Conservation (phyloP, 1,140 invertebrate genomes). For the Scaptomyza montana region DNA sequence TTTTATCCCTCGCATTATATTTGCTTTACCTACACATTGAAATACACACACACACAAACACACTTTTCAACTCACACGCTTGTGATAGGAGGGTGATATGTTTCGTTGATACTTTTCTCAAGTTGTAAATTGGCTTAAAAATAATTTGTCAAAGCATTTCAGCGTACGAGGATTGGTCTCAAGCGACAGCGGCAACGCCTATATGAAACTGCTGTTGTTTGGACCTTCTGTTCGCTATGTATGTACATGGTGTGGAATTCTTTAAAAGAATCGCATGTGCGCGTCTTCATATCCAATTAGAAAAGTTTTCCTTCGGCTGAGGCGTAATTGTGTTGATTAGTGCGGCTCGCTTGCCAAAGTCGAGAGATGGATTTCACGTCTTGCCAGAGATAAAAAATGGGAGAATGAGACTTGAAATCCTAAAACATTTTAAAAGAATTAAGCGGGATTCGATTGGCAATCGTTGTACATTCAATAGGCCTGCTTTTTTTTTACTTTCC, state of each 20-base stretch:
- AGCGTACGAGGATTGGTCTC: slow-evolving; percentile 39
- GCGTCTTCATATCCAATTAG: slow-evolving; percentile 82
- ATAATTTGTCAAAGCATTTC: slow-evolving; percentile 83
- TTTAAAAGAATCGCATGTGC: slow-evolving; percentile 80
- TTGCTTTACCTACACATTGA: slow-evolving; percentile 74
- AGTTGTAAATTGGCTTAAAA: slow-evolving; percentile 83
- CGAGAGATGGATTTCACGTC: slow-evolving; percentile 28
- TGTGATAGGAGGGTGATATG: slow-evolving; percentile 65
- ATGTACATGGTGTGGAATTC: slow-evolving; percentile 59
- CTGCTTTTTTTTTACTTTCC: slow-evolving; percentile 1
- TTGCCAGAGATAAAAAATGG: neutral
- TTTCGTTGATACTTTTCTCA: slow-evolving; percentile 80
- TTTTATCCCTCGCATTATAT: slow-evolving; percentile 81
- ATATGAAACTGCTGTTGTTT: slow-evolving; percentile 56
- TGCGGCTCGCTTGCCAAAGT: slow-evolving; percentile 64
- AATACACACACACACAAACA: slow-evolving; percentile 34
- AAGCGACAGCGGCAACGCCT: slow-evolving; percentile 39
- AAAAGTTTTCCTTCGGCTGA: slow-evolving; percentile 77
- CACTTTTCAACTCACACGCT: slow-evolving; percentile 3
- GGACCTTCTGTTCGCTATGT: slow-evolving; percentile 49
- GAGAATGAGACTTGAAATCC: neutral
- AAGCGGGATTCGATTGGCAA: slow-evolving; percentile 64
- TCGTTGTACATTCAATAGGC: slow-evolving; percentile 38
- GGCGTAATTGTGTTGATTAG: slow-evolving; percentile 80
- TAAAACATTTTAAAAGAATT: slow-evolving; percentile 59